Percentiles rank a stretch among this genome's conserved stretches.
phyloP scores from a whole-genome alignment of 2,113 vertebrate genomes.

The Oryzias celebensis region DNA sequence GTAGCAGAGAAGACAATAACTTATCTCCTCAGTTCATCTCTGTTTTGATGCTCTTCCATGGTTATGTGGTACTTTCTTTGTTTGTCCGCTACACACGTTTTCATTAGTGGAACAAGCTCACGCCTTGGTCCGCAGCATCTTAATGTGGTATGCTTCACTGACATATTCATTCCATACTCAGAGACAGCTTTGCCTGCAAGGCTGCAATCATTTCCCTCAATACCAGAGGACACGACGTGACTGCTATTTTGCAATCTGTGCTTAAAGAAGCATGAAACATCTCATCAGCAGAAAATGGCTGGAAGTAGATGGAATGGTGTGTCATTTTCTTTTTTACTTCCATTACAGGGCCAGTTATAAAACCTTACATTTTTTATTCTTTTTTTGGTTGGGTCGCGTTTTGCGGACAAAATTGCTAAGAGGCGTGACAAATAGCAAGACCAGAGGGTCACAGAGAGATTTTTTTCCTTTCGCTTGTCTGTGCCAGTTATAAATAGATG shows the following conservation, averaged over 20 bases:
- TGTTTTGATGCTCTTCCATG: constrained; percentile 7
- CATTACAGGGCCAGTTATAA: constrained; percentile 16
- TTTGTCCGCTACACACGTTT: constrained; percentile 43
- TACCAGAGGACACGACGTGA: constrained; percentile 60
- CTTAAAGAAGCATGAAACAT: constrained; percentile 76
- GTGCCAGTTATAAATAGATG: constrained; percentile 57
- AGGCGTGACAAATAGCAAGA: constrained; percentile 51
- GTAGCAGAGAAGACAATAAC: neutral
- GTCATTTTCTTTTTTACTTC: constrained; percentile 32
- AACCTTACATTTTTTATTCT: constrained; percentile 43
- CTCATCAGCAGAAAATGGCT: constrained; percentile 64
- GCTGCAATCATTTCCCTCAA: constrained; percentile 53
- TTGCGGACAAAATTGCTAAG: constrained; percentile 32
- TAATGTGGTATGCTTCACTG: constrained; percentile 66
- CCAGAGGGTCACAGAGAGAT: constrained; percentile 37
- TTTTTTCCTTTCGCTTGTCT: constrained; percentile 39
- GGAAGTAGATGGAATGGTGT: constrained; percentile 37
- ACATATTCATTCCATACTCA: constrained; percentile 56
- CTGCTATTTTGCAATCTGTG: constrained; percentile 68
- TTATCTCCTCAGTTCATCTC: constrained; percentile 7
- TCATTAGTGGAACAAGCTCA: constrained; percentile 49
- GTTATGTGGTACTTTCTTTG: constrained; percentile 12
- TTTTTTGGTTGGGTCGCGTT: constrained; percentile 38
- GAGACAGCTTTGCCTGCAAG: constrained; percentile 57
- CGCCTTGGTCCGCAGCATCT: constrained; percentile 50